Percentiles rank a stretch among this genome's conserved stretches.
Conservation (phyloP, 2,888 invertebrate species). For the Coenonympha arcania region DNA sequence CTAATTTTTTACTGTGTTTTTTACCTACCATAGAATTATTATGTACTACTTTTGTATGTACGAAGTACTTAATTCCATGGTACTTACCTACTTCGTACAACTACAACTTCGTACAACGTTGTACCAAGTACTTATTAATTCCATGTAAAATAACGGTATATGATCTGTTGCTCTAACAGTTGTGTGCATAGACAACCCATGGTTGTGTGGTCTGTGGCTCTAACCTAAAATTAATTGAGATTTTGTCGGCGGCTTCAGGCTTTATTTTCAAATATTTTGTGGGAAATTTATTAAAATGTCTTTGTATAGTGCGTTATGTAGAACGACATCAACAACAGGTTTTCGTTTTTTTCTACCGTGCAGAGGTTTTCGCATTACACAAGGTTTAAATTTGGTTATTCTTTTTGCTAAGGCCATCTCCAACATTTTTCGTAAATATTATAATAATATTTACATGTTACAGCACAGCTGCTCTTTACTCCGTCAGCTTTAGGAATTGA, state of each 20-base stretch:
- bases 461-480: constrained; percentile 70
- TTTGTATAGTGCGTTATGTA: constrained; percentile 38
- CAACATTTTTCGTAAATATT: not conserved
- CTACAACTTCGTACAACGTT: too few relatives aligned
- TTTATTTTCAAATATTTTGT: constrained; percentile 4
- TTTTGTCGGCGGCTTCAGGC: not conserved
- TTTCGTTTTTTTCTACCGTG: constrained; percentile 35
- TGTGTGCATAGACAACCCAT: too few relatives aligned
- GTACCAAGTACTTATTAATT: too few relatives aligned
- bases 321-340: constrained; percentile 32
- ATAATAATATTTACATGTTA: constrained; percentile 24
- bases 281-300: constrained; percentile 38
- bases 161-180: too few relatives aligned
- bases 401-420: not conserved
- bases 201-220: not conserved
- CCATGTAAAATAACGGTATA: too few relatives aligned
- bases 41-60: too few relatives aligned
- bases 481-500: constrained; percentile 76
- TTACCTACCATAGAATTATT: too few relatives aligned
- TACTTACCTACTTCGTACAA: too few relatives aligned
- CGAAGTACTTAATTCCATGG: too few relatives aligned
- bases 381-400: constrained; percentile 24
- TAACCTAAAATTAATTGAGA: constrained; percentile 14
- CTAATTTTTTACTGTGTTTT: too few relatives aligned
- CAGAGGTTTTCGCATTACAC: constrained; percentile 31